Percentiles rank a stretch among this genome's conserved stretches.
phyloP scores from a whole-genome alignment of 2,888 invertebrate genomes.

The Phyto melanocephala region DNA sequence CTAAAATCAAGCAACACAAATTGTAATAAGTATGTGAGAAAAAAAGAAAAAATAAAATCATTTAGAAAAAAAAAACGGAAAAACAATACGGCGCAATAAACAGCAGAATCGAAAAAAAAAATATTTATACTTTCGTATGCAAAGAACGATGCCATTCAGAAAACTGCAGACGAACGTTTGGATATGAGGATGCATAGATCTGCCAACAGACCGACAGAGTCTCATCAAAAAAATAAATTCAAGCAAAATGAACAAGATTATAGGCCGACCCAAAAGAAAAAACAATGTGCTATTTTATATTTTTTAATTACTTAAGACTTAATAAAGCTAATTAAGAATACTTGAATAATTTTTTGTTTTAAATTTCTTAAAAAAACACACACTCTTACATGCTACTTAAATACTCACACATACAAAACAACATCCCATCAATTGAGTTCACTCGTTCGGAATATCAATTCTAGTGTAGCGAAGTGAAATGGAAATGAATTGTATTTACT shows the following conservation, averaged over 20 bases:
- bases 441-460: background rate
- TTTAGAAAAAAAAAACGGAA: background rate
- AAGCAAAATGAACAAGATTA: background rate
- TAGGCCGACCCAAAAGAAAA: background rate
- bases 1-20: background rate
- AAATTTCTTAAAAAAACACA: conserved; percentile 1
- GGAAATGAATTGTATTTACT: background rate
- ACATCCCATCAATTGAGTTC: background rate
- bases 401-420: background rate
- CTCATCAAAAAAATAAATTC: background rate
- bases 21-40: background rate
- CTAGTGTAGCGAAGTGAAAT: background rate
- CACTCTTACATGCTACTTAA: background rate
- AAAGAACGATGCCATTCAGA: background rate
- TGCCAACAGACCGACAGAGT: background rate
- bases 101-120: background rate
- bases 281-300: background rate
- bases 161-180: background rate
- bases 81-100: background rate
- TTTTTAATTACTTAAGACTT: conserved; percentile 51
- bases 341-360: conserved; percentile 40
- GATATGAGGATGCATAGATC: background rate
- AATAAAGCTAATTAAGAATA: conserved; percentile 59
- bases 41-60: background rate
- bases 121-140: background rate